Conservation (phyloP, 2,888 invertebrate genomes). For the Papilio protenor region DNA sequence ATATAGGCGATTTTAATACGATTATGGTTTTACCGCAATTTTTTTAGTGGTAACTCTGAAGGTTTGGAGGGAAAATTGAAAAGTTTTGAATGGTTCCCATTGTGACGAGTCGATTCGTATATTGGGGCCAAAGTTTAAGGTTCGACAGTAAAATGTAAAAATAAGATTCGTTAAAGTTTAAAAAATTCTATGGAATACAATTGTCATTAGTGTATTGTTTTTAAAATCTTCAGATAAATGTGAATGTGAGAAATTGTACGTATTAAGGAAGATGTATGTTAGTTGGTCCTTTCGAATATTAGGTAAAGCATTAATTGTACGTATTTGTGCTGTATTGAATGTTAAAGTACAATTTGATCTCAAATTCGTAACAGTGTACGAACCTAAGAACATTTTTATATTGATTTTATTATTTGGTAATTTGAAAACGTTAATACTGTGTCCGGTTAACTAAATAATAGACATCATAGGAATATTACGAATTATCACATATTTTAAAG, state of each 20-base stretch:
- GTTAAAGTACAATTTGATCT: slow-evolving; percentile 39
- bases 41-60: neutral
- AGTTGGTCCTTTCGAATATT: slow-evolving; percentile 35
- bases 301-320: slow-evolving; percentile 8
- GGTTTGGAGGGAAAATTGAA: neutral
- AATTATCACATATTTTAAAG: neutral
- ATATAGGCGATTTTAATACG: neutral
- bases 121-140: slow-evolving; percentile 12
- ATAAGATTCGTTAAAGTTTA: slow-evolving; percentile 34
- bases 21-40: slow-evolving; percentile 5
- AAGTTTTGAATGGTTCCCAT: neutral
- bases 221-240: slow-evolving; percentile 13
- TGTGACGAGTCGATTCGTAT: neutral
- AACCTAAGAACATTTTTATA: slow-evolving; percentile 14
- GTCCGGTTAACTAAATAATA: neutral
- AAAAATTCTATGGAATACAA: slow-evolving; percentile 24
- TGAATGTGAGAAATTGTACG: slow-evolving; percentile 22
- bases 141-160: slow-evolving; percentile 10
- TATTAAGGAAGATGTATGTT: slow-evolving; percentile 25
- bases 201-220: slow-evolving; percentile 22
- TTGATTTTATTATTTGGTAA: slow-evolving; percentile 5
- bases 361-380: slow-evolving; percentile 24
- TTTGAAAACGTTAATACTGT: neutral
- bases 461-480: neutral
- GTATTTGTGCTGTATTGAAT: slow-evolving; percentile 19